A percentile compares a stretch with the other conserved stretches of the same genome.
Evolutionary conservation across 2,797 vertebrate genomes (phyloP).

Genomic region (Yasuhikotakia modesta): DNA sequence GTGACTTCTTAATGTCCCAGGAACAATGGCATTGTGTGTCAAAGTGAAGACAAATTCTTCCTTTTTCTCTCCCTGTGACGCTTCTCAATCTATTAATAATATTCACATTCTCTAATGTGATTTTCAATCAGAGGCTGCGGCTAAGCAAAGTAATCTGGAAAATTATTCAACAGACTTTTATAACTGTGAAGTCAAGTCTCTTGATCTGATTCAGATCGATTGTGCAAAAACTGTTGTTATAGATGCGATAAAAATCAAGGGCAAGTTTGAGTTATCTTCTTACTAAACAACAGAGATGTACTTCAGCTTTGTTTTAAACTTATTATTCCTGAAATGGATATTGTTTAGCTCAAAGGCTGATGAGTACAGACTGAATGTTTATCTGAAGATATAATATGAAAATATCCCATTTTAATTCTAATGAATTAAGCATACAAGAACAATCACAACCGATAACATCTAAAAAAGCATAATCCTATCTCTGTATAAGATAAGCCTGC

Average conservation of each 20-base stretch:
- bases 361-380: constrained; percentile 19
- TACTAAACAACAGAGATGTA: constrained; percentile 8
- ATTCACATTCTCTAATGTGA: constrained; percentile 69
- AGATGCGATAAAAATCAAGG: constrained; percentile 53
- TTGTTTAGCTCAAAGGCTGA: constrained; percentile 45
- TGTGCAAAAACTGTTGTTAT: constrained; percentile 53
- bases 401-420: constrained; percentile 27
- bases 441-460: constrained; percentile 34
- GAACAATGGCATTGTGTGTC: constrained; percentile 80
- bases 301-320: constrained; percentile 10
- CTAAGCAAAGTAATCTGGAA: constrained; percentile 56
- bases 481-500: constrained; percentile 16
- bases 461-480: constrained; percentile 19
- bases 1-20: constrained; percentile 67
- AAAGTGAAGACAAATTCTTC: constrained; percentile 76
- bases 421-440: constrained; percentile 42
- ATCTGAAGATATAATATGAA: constrained; percentile 6
- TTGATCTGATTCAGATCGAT: constrained; percentile 51
- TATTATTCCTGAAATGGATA: constrained; percentile 28
- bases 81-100: constrained; percentile 78
- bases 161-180: constrained; percentile 59
- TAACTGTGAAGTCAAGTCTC: constrained; percentile 43
- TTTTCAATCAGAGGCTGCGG: constrained; percentile 68
- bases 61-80: constrained; percentile 68
- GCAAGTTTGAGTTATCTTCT: constrained; percentile 29